phyloP scores from a whole-genome alignment of 2,113 vertebrate species.

The Calidris pygmaea region DNA sequence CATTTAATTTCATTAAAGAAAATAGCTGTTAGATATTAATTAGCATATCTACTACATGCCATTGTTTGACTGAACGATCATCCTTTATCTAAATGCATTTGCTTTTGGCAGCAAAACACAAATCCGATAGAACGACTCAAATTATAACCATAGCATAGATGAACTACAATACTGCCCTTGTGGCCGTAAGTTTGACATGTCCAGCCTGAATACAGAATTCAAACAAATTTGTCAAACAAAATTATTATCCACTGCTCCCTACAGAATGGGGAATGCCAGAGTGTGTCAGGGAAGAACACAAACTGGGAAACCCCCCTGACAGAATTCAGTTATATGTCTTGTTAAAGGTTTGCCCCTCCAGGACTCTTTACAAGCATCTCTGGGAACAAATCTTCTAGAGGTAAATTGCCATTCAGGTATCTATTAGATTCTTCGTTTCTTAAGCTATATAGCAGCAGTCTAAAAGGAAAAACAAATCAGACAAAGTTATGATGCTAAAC shows the following conservation, averaged over 20 bases:
- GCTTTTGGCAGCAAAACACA: constrained; percentile 26
- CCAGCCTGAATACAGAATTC: background rate
- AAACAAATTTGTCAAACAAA: background rate
- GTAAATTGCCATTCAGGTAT: background rate
- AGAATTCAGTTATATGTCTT: background rate
- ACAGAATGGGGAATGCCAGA: background rate
- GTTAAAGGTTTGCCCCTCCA: background rate
- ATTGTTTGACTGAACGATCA: constrained; percentile 14
- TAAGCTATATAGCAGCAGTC: background rate
- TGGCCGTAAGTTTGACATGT: background rate
- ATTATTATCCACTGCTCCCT: background rate
- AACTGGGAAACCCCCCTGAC: background rate
- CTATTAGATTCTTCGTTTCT: background rate
- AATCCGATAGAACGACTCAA: background rate
- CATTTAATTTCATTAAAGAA: constrained; percentile 55
- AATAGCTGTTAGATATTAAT: constrained; percentile 61
- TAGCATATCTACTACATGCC: constrained; percentile 40
- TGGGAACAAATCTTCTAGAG: background rate
- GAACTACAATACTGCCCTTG: background rate
- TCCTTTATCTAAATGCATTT: constrained; percentile 22
- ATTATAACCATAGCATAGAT: background rate
- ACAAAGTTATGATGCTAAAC: background rate
- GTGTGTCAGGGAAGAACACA: background rate
- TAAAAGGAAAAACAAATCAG: background rate
- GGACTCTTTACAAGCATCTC: background rate